Conservation (phyloP, 2,888 invertebrate species). For the Torymus aiolomorphi region DNA sequence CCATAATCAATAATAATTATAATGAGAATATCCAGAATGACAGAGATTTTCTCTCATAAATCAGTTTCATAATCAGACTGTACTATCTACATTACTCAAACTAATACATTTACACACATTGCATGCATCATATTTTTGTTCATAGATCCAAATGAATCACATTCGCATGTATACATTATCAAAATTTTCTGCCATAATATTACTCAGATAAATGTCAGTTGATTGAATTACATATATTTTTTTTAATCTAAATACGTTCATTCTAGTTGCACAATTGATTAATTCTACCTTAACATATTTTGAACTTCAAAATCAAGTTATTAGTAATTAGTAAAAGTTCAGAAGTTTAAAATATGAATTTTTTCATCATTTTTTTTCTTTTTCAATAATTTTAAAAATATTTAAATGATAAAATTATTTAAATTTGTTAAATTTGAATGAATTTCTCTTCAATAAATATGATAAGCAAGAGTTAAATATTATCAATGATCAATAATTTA, state of each 20-base stretch:
- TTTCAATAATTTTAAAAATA: no score
- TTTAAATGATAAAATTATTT: no score
- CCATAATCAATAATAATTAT: constrained; percentile 5
- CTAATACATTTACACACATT: constrained; percentile 1
- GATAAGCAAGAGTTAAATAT: no score
- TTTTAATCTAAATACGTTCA: constrained; percentile 8
- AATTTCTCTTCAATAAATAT: no score
- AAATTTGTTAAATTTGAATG: no score
- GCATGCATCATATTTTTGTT: constrained; percentile 5
- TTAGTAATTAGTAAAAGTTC: no score
- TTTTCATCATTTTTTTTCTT: no score
- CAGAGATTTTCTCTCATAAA: constrained; percentile 9
- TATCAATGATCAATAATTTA: no score
- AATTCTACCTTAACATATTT: no score
- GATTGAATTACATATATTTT: not conserved
- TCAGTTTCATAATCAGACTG: constrained; percentile 8
- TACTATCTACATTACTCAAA: constrained; percentile 3
- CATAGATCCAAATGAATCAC: constrained; percentile 9
- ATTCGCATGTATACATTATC: constrained; percentile 7
- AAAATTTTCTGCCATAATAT: constrained; percentile 19
- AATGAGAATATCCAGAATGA: not conserved
- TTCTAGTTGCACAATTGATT: no score
- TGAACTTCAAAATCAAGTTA: no score
- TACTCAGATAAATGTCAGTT: not conserved
- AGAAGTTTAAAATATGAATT: no score